Evolutionary conservation across 2,888 invertebrate genomes (phyloP).

Genomic region (Parnassius glacialis): DNA sequence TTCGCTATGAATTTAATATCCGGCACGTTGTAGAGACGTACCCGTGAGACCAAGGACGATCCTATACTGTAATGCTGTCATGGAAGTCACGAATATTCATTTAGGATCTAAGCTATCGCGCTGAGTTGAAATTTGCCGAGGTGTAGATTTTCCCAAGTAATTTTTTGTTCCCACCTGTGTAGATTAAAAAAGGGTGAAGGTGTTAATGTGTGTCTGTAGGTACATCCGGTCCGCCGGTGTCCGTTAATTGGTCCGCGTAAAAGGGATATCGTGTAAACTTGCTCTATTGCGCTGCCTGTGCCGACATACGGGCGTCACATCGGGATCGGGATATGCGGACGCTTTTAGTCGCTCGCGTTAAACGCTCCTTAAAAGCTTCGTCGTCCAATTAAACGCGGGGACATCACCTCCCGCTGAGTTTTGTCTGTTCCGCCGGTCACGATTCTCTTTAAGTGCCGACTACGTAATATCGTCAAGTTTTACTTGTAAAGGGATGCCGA

Average conservation of each 20-base stretch:
- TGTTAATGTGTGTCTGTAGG: conserved; percentile 74
- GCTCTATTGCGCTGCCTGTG: conserved; percentile 50
- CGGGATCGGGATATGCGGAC: conserved; percentile 51
- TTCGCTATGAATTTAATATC: conserved; percentile 56
- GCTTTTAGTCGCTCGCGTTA: conserved; percentile 39
- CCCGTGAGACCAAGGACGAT: conserved; percentile 58
- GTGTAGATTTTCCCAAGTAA: conserved; percentile 50
- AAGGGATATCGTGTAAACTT: conserved; percentile 77
- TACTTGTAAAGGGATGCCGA: conserved; percentile 25
- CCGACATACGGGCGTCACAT: conserved; percentile 54
- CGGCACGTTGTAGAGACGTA: conserved; percentile 47
- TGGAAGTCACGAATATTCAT: conserved; percentile 46
- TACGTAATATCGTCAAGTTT: conserved; percentile 25
- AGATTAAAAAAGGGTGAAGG: conserved; percentile 74
- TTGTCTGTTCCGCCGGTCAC: conserved; percentile 47
- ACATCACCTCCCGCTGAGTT: conserved; percentile 46
- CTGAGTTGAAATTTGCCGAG: conserved; percentile 46
- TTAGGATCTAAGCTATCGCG: conserved; percentile 36
- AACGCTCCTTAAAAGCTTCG: conserved; percentile 49
- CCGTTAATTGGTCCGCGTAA: conserved; percentile 79
- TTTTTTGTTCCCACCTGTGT: conserved; percentile 58
- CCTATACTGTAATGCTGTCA: conserved; percentile 53
- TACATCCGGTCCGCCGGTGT: conserved; percentile 74
- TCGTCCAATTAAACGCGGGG: conserved; percentile 52
- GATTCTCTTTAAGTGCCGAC: conserved; percentile 36